These are phyloP conservation scores for Margaritifera margaritifera DNA, from an alignment of 2,888 invertebrate species.

Conservation along the genomic window DNA sequence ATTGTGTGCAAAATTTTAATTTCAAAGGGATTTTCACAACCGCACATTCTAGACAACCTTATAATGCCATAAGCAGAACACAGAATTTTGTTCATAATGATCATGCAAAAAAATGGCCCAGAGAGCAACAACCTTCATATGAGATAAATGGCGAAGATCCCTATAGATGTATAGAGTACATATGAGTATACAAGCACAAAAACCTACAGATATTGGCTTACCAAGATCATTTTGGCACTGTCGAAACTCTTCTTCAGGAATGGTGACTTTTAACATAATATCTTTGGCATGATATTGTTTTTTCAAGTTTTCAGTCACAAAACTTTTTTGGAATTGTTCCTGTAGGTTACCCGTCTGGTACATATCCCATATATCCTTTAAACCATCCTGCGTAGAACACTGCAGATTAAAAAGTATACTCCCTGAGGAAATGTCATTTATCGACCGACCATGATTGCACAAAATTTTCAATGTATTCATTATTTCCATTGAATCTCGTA, in stretches of 20 bases:
- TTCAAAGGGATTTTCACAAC: too few relatives aligned
- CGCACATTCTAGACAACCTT: too few relatives aligned
- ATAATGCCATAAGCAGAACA: too few relatives aligned
- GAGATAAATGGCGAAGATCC: not conserved
- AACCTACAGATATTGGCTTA: constrained; percentile 12
- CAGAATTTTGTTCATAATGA: too few relatives aligned
- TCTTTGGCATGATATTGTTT: constrained; percentile 25
- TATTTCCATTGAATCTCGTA: constrained; percentile 50
- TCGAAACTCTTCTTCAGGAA: constrained; percentile 40
- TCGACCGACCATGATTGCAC: constrained; percentile 47
- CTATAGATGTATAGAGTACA: not conserved
- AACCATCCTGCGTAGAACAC: constrained; percentile 28
- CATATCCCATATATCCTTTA: constrained; percentile 41
- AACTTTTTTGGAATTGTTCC: constrained; percentile 30
- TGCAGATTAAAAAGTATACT: constrained; percentile 41
- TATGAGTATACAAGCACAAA: not conserved
- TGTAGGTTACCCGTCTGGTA: constrained; percentile 38
- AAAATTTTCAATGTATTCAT: constrained; percentile 49
- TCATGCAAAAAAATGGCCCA: not conserved
- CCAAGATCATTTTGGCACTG: constrained; percentile 43
- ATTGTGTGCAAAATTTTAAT: too few relatives aligned
- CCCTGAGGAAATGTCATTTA: constrained; percentile 40
- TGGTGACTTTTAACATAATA: constrained; percentile 36
- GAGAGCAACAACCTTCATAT: not conserved
- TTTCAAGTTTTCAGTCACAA: constrained; percentile 38